Conservation (phyloP, 2,113 vertebrate genomes). For the Istiophorus platypterus region DNA sequence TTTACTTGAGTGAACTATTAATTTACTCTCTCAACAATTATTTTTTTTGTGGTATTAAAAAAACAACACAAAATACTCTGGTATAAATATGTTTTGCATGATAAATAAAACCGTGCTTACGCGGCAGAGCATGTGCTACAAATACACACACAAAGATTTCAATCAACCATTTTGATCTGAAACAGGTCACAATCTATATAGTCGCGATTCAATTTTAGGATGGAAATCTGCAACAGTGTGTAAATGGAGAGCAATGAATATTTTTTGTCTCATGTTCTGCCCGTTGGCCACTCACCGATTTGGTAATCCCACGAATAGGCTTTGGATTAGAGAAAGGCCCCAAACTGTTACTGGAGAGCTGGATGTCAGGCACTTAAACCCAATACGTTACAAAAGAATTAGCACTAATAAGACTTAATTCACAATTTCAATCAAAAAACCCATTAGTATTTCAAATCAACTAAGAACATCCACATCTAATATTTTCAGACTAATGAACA, state of each 20-base stretch:
- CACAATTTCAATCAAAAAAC: no score
- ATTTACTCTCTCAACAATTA: neutral
- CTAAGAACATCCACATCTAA: no score
- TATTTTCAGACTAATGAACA: neutral
- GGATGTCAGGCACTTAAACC: conserved; percentile 37
- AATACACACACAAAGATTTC: neutral
- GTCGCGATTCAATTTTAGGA: neutral
- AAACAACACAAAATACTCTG: neutral
- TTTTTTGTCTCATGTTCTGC: conserved; percentile 25
- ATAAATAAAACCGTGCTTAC: no score
- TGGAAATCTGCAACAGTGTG: neutral
- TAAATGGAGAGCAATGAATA: neutral
- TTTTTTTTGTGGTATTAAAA: no score
- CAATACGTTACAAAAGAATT: conserved; percentile 6
- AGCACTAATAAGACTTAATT: no score
- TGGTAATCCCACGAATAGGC: conserved; percentile 84
- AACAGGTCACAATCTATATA: neutral
- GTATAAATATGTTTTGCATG: neutral
- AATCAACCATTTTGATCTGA: neutral
- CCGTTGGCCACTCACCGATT: conserved; percentile 82
- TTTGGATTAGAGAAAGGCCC: conserved; percentile 75
- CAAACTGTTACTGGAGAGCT: conserved; percentile 61
- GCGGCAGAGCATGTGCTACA: no score
- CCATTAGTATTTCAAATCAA: no score
- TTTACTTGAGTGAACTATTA: neutral